Conservation (phyloP, 2,797 vertebrate species). For the Pterois miles region DNA sequence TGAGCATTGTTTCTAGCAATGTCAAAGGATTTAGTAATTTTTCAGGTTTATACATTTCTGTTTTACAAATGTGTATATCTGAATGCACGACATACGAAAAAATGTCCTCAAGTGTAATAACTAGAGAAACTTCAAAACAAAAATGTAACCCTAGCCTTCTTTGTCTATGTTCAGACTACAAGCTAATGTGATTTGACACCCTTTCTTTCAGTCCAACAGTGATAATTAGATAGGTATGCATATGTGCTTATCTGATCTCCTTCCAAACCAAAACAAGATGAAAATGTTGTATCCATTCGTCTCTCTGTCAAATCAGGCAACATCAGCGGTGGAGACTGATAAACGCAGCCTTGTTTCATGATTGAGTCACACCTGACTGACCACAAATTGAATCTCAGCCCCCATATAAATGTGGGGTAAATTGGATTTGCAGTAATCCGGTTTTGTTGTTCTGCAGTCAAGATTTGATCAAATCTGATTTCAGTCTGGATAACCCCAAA, state of each 20-base stretch:
- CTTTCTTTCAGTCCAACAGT: background rate
- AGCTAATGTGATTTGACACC: background rate
- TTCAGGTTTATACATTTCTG: background rate
- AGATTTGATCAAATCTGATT: constrained; percentile 5
- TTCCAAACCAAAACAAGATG: background rate
- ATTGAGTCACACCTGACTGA: constrained; percentile 10
- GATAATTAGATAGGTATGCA: background rate
- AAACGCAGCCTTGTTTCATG: constrained; percentile 9
- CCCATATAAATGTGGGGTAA: background rate
- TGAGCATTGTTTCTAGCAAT: background rate
- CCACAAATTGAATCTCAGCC: constrained; percentile 21
- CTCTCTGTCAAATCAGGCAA: background rate
- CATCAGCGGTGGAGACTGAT: background rate
- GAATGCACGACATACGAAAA: background rate
- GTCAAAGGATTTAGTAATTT: background rate
- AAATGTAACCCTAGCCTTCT: background rate
- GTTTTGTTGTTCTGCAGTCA: background rate
- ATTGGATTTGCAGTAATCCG: constrained; percentile 7
- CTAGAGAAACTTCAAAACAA: no score
- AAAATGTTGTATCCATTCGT: background rate
- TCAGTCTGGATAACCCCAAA: background rate
- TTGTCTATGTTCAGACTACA: background rate
- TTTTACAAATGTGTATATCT: background rate
- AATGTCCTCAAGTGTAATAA: no score
- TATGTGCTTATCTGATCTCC: background rate